phyloP scores from a whole-genome alignment of 2,888 invertebrate species.

The Xiphydria camelus region DNA sequence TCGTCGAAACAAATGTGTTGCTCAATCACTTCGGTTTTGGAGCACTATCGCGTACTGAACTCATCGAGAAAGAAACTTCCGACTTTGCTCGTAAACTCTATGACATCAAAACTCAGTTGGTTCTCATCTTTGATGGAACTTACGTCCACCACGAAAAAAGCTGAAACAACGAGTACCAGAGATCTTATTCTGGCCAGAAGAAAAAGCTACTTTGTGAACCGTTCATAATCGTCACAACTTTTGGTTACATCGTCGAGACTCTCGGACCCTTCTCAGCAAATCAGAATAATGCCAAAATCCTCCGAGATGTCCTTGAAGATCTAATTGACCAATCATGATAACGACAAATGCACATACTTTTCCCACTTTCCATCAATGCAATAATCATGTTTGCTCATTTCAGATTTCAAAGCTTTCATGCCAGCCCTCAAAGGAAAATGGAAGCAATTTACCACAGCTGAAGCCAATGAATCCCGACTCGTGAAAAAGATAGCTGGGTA shows the following conservation, averaged over 20 bases:
- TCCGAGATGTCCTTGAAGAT: conserved; percentile 12
- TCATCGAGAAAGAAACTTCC: conserved; percentile 14
- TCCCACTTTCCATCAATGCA: no score
- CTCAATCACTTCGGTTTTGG: conserved; percentile 13
- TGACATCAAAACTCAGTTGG: conserved; percentile 8
- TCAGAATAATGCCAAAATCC: conserved; percentile 17
- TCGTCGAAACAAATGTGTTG: conserved; percentile 21
- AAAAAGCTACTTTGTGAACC: conserved; percentile 18
- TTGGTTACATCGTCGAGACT: conserved; percentile 19
- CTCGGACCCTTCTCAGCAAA: conserved; percentile 15
- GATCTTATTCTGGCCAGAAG: conserved; percentile 24
- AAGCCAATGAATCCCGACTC: conserved; percentile 24
- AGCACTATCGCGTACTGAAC: conserved; percentile 8
- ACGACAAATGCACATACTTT: conserved; percentile 30
- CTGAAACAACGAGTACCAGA: conserved; percentile 20
- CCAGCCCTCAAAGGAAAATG: no score
- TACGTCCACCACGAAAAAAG: conserved; percentile 22
- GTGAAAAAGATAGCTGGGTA: conserved; percentile 25
- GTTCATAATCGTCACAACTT: conserved; percentile 17
- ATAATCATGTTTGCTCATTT: no score
- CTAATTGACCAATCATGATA: conserved; percentile 15
- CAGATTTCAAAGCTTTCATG: conserved; percentile 29
- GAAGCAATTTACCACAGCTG: conserved; percentile 19
- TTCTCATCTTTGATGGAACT: conserved; percentile 18
- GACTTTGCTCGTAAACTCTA: conserved; percentile 8